These are phyloP conservation scores for Pterobdella sp. DNA, from an alignment of 2,888 invertebrate species.

Conservation along the genomic window DNA sequence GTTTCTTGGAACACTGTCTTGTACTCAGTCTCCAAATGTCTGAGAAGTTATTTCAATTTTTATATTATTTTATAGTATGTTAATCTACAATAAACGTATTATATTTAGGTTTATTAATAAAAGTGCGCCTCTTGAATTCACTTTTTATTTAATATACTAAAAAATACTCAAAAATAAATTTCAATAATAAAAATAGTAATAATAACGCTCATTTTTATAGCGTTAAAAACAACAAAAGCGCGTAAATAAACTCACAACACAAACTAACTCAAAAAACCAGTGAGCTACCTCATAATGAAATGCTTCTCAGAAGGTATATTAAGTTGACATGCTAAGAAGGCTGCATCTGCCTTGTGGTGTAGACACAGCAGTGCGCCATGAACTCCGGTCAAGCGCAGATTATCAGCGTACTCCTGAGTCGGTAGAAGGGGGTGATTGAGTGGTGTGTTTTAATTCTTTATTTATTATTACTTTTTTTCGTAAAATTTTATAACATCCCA, in stretches of 20 bases:
- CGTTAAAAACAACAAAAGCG: too few relatives aligned
- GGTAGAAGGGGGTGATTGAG: neutral
- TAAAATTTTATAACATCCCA: neutral
- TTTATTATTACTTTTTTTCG: neutral
- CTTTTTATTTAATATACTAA: too few relatives aligned
- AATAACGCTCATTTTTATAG: neutral
- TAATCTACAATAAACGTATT: too few relatives aligned
- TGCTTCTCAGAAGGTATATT: conserved; percentile 86
- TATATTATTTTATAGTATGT: too few relatives aligned
- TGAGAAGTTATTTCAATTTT: neutral
- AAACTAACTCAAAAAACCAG: too few relatives aligned
- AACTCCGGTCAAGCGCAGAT: conserved; percentile 82
- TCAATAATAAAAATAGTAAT: neutral
- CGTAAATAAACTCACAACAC: too few relatives aligned
- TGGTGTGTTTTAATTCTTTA: neutral
- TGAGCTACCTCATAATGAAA: conserved; percentile 55
- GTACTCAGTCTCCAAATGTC: neutral
- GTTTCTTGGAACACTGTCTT: neutral
- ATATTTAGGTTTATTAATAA: too few relatives aligned
- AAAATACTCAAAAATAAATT: too few relatives aligned
- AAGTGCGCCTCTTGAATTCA: too few relatives aligned
- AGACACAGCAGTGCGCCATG: conserved; percentile 87
- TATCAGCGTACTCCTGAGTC: conserved; percentile 72
- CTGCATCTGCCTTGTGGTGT: conserved; percentile 85
- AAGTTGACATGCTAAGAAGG: conserved; percentile 76